Conservation (phyloP, 1,140 invertebrate species). For the Microvelia longipes region DNA sequence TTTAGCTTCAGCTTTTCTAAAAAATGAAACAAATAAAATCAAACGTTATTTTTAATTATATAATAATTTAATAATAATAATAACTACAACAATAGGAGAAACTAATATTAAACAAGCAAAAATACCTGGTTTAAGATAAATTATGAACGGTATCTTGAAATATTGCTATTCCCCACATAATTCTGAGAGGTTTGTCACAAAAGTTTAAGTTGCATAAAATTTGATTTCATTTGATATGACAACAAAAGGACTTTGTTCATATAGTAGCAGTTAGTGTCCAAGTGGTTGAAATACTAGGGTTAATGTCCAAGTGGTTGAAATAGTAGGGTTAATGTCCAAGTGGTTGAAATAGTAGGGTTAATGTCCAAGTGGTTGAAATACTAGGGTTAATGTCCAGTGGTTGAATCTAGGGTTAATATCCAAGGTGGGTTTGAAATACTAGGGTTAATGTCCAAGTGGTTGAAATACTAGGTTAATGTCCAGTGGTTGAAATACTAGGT, state of each 20-base stretch:
- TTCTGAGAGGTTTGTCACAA: background rate
- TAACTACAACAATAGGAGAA: background rate
- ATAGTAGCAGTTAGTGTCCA: too few species aligned
- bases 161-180: slow-evolving; percentile 2
- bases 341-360: too few species aligned
- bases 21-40: slow-evolving; percentile 33
- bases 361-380: too few species aligned
- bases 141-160: background rate
- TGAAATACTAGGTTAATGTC: background rate
- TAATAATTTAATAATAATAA: slow-evolving; percentile 2
- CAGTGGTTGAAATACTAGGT: background rate
- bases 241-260: too few species aligned
- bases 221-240: too few species aligned
- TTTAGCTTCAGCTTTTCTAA: slow-evolving; percentile 25
- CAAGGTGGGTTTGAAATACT: too few species aligned
- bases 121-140: background rate
- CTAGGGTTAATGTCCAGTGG: too few species aligned
- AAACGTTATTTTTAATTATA: slow-evolving; percentile 20
- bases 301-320: background rate
- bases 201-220: too few species aligned
- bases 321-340: too few species aligned
- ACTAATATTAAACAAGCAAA: background rate
- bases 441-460: background rate
- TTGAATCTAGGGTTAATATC: too few species aligned
- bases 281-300: background rate